Conservation (phyloP, 2,888 invertebrate genomes). For the Pharmacophagus antenor region DNA sequence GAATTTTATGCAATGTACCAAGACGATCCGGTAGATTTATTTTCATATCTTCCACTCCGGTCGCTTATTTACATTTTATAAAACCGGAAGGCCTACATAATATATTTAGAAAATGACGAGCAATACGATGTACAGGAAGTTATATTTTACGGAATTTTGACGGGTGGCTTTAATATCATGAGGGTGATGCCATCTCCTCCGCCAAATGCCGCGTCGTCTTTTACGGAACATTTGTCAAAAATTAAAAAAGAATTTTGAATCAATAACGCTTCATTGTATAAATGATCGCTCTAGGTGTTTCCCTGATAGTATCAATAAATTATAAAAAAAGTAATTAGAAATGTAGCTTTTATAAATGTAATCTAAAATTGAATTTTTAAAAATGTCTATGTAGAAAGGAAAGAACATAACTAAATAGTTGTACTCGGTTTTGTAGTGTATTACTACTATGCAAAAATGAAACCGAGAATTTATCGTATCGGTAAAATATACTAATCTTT, state of each 20-base stretch:
- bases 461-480: too few species aligned
- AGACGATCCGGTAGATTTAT: conserved; percentile 41
- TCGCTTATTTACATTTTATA: conserved; percentile 63
- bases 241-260: conserved; percentile 39
- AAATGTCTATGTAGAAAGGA: not conserved
- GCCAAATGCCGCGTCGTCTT: conserved; percentile 46
- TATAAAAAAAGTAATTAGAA: not conserved
- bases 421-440: too few species aligned
- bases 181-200: conserved; percentile 41
- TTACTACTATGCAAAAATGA: too few species aligned
- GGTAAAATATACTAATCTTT: too few species aligned
- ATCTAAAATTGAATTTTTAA: too few species aligned
- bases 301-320: not conserved
- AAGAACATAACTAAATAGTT: not conserved
- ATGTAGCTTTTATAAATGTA: too few species aligned
- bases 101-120: conserved; percentile 69
- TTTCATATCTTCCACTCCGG: conserved; percentile 60
- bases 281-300: not conserved
- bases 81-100: conserved; percentile 58
- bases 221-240: conserved; percentile 52
- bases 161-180: conserved; percentile 37
- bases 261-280: not conserved
- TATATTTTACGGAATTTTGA: conserved; percentile 55
- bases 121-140: conserved; percentile 59
- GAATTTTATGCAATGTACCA: conserved; percentile 36